Base-by-base conservation (phyloP, 2,888 invertebrate genomes). In the Barypeithes pellucidus region DNA sequence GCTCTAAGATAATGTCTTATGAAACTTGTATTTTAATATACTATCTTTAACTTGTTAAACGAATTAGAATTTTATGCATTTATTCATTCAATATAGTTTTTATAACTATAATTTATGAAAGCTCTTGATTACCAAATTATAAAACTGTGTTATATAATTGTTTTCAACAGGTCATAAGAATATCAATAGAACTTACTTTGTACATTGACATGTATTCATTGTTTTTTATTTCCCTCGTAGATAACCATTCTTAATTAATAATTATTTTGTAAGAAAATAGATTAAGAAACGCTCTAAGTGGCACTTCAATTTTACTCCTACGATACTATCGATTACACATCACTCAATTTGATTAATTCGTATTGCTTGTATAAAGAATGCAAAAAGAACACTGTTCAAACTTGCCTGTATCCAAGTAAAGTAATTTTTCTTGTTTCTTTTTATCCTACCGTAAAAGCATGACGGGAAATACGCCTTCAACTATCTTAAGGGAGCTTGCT, bases 311-410 rank as follows among this genome's bases (percentile, higher is more conserved):
- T 41, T 39, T 47, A 20, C 29, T 47, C 29, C 22, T 33, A 18
- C 60, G 33, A 12, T 14, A 20, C 45, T 71, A 75, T 75, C 72
- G 75, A 75, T 75, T 75, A 72, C 36, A 47, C 59, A 71, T 75
- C 75, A 75, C 75, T 75, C 75, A 72, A 67, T 72, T 72, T 75
- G 75, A 75, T 75, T 75, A 75, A 75, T 75, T 63, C 72, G 47
- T 72, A 71, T 72, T 68, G 66, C 68, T 47, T 71, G 71, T 65
- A 71, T 65, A 50, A 39, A 67, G 57, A 71, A 72, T 62, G 61
- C 71, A 72, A 75, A 72, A 70, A 75, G 73, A 70, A 69, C 67
- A 61, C 39, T 59, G 54, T 65, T 70, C 52, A 69, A 60, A 65
- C 65, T 73, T 73, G 65, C 69, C 60, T 73, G 50, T 70, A 70